Evolutionary conservation across 2,888 invertebrate species (phyloP), one percentile per base, ranked within the genome.

Genomic region (Cheilosia grossa): DNA sequence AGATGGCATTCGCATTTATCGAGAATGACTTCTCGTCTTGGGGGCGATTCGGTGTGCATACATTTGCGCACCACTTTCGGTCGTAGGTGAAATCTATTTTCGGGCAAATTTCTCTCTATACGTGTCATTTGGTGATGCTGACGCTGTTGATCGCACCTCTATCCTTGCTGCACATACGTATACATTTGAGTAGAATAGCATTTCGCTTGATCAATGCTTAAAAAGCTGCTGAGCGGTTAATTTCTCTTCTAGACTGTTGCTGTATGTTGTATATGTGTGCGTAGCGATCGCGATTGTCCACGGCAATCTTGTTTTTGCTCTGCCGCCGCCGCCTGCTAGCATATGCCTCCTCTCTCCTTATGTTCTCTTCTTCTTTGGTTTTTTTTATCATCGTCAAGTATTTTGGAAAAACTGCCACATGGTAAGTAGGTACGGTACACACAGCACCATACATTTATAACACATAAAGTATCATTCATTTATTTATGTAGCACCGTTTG

Each of bases 401-500:
- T 80, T 79, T 83, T 64, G 66, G 80, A 83, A 73, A 78, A 82
- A 78, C 78, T 82, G 82, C 78, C 78, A 82, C 72, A 82, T 82
- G 70, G 64, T 37, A 37, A 37, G 37, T 59, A 64, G 17, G 15
- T 53, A 30, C 30, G 13, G 13, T 15, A 33, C 56, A 33, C 30
- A 30, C 56, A 66, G 19, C 42, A 59, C 73, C 49, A 66, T n/a
- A 53, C 53, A 4, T 13, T 47, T 42, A 63, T 64, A 78, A 40
- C 66, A 53, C 72, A 78, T 78, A 53, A 49, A 66, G 49, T 78
- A 72, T 82, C 63, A 82, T 77, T 82, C 70, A 77, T 82, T 82
- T 72, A 67, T 80, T 70, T 75, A 69, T 81, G 73, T 67, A 66
- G 61, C 47, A 58, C 17, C 51, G 73, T 42, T 21, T 69, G 69